phyloP scores from a whole-genome alignment of 2,113 vertebrate species.

The Scolopax mira region DNA sequence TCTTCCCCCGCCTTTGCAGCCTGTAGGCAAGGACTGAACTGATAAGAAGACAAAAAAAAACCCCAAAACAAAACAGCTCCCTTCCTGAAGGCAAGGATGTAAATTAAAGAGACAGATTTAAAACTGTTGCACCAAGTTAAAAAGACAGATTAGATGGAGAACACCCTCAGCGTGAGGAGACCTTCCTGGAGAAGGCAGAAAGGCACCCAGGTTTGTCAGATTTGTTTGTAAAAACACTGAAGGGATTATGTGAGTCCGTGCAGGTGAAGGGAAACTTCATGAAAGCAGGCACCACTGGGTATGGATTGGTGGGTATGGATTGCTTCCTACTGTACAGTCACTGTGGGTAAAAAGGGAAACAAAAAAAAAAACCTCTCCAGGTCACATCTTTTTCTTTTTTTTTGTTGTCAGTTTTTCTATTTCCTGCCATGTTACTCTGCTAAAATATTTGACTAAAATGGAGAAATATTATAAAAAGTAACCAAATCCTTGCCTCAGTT shows the following conservation, averaged over 20 bases:
- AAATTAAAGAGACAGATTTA: neutral
- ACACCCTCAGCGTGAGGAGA: neutral
- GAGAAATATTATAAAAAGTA: neutral
- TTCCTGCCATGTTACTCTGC: neutral
- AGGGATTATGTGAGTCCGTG: neutral
- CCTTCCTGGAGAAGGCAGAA: neutral
- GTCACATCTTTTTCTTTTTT: too few relatives aligned
- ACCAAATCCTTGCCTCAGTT: neutral
- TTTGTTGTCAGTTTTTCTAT: neutral
- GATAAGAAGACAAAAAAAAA: neutral
- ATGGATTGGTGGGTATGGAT: neutral
- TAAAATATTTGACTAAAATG: neutral
- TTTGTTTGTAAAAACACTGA: rapidly evolving
- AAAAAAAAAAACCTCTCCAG: too few relatives aligned
- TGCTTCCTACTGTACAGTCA: neutral
- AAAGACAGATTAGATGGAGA: neutral
- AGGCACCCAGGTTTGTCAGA: rapidly evolving
- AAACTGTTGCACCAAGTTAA: neutral
- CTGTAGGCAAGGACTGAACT: neutral
- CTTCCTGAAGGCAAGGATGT: neutral
- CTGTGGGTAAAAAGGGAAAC: neutral
- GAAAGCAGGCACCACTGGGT: neutral
- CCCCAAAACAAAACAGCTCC: neutral
- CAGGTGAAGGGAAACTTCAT: neutral
- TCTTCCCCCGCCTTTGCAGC: neutral